Evolutionary conservation across 1,140 invertebrate species (phyloP).

Genomic region (Panonychus citri): DNA sequence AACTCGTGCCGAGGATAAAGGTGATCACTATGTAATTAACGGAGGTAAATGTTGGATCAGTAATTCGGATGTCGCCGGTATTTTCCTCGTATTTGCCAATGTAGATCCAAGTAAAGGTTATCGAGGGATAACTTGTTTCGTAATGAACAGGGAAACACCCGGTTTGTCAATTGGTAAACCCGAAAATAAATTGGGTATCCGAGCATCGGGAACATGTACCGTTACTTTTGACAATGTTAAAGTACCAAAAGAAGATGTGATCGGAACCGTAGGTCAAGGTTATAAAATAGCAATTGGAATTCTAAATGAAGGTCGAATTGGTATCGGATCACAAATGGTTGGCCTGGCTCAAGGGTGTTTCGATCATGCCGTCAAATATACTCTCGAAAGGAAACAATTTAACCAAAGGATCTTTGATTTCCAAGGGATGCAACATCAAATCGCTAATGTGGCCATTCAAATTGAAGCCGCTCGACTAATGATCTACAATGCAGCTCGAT

Average conservation of each 20-base stretch:
- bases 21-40: conserved; percentile 15
- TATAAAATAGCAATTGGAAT: conserved; percentile 88
- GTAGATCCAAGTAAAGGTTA: conserved; percentile 47
- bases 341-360: conserved; percentile 78
- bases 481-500: conserved; percentile 75
- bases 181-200: conserved; percentile 77
- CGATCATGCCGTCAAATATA: conserved; percentile 75
- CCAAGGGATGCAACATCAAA: conserved; percentile 84
- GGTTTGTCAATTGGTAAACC: conserved; percentile 38
- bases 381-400: conserved; percentile 79
- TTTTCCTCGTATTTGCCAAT: conserved; percentile 75
- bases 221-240: conserved; percentile 32
- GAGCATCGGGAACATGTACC: conserved; percentile 67
- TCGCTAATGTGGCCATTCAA: conserved; percentile 59
- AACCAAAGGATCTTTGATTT: conserved; percentile 65
- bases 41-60: conserved; percentile 54
- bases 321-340: conserved; percentile 86
- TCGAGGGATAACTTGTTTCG: conserved; percentile 36
- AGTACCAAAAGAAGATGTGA: conserved; percentile 29
- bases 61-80: conserved; percentile 66
- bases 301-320: conserved; percentile 82
- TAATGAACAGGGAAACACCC: conserved; percentile 30
- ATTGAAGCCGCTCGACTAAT: conserved; percentile 67
- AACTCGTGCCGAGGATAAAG: conserved; percentile 28
- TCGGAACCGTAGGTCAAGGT: conserved; percentile 66